Evolutionary conservation across 1,140 invertebrate species (phyloP), one percentile per base, ranked within the genome.

Genomic region (Cotesia typhae): DNA sequence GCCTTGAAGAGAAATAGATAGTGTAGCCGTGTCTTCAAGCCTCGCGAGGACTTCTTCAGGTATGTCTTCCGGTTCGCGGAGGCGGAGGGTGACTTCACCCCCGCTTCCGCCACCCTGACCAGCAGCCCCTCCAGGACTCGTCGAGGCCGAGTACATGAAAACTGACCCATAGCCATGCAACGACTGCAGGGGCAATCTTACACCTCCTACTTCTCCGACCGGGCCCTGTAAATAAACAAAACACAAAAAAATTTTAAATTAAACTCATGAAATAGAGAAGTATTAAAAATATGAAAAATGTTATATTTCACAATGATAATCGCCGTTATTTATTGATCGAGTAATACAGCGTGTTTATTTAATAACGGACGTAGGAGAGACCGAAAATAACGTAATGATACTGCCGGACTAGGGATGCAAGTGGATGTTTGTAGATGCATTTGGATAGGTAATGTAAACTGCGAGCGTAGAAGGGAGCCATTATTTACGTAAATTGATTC

Each of bases 131-230:
- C 84, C 85, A 52, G 85, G 84, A 78, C 85, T 87, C 77, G 85
- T 87, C 75, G 85, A 85, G 72, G 85, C 85, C 76, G 85, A 86
- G 79, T 88, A 88, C 87, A 89, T 89, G 81, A 88, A 88, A 79
- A 89, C 87, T 70, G 88, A 88, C 77, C 85, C 85, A 81, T 86
- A 87, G 75, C 86, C 87, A 83, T 88, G 87, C 78, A 86, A 81
- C 71, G 87, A 88, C 74, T 88, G 87, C 75, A 88, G 76, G 41
- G 88, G 88, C 76, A 89, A 81, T 75, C 88, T 85, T 70, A 88
- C 87, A 73, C 88, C 88, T 71, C 87, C 87, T 76, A 88, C 87
- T 80, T 88, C 88, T 57, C 85, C 85, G 74, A 88, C 87, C 67
- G 87, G 84, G 81, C 87, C 86, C 87, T 87, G 79, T 59, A 82